Base-by-base conservation (phyloP, 2,797 vertebrate species). In the Manis javanica region DNA sequence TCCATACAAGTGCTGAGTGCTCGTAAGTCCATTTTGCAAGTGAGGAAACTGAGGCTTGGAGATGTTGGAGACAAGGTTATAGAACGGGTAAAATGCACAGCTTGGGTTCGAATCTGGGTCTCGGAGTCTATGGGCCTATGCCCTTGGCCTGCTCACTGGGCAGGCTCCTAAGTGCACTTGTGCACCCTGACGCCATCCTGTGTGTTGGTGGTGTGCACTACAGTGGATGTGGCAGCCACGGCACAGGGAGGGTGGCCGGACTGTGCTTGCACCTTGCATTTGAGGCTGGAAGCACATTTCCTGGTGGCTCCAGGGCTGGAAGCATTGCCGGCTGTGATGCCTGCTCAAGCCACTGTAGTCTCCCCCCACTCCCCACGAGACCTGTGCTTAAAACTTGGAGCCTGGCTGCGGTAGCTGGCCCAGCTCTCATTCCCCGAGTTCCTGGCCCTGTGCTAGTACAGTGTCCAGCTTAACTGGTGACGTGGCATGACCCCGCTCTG, bases 391-490 rank as follows among this genome's bases (percentile, higher is more conserved):
- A 75, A 31, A 57, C 79, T 19, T 2, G 0, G 4, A 1, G n/a
- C 49, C 46, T 24, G 10, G 14, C 49, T 19, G 18, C 83, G 2
- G 0, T 1, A 1, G 7, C 74, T 2, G 26, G 31, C 46, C 42
- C 19, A 0, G 7, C 10, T 39, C 39, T 6, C 23, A 0, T 29
- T 31, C 55, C 15, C 59, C 31, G 21, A 86, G 63, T 19, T 26
- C 71, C 34, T 0, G 7, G 10, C 0, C 19, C 19, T 57, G 26
- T 11, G 15, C 29, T 31, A 21, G 64, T 11, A 0, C 15, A 0
- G 7, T 2, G 84, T 42, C 29, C 1, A 0, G 8, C n/a, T 18
- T 29, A 4, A 6, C 14, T 1, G 64, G 34, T 19, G 0, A 2
- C 0, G 0, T 11, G 49, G 23, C 8, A 7, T n/a, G 42, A 21